Conservation (phyloP, 2,888 invertebrate species). For the Incurvaria masculella region DNA sequence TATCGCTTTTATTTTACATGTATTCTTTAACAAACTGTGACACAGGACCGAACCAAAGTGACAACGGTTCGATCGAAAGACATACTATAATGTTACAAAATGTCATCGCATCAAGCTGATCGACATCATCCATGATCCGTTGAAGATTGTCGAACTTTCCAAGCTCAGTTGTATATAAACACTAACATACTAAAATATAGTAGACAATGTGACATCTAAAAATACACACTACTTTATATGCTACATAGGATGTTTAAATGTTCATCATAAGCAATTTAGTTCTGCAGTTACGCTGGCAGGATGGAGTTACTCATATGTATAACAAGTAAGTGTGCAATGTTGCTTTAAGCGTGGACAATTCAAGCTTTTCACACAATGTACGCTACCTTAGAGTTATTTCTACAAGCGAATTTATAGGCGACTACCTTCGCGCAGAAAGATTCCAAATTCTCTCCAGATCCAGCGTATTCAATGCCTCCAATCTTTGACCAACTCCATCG, state of each 20-base stretch:
- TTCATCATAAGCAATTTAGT: slow-evolving; percentile 54
- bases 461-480: no score
- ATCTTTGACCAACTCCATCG: no score
- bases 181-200: slow-evolving; percentile 39
- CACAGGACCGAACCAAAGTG: no score
- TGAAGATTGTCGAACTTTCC: slow-evolving; percentile 38
- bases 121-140: no score
- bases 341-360: slow-evolving; percentile 52
- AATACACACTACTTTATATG: slow-evolving; percentile 50
- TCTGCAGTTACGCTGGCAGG: slow-evolving; percentile 45
- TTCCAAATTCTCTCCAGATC: slow-evolving; percentile 50
- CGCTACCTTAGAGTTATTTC: slow-evolving; percentile 39
- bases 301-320: slow-evolving; percentile 32
- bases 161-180: slow-evolving; percentile 53
- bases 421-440: slow-evolving; percentile 53
- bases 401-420: slow-evolving; percentile 49
- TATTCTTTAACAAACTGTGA: no score
- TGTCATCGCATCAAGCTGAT: no score
- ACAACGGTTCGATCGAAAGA: no score
- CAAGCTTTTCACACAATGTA: slow-evolving; percentile 45
- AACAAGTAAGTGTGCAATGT: slow-evolving; percentile 43
- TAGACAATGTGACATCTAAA: slow-evolving; percentile 55
- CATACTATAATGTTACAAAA: no score
- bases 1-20: no score
- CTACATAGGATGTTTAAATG: slow-evolving; percentile 49